Evolutionary conservation across 2,797 vertebrate species (phyloP), one percentile per base, ranked within the genome.

Genomic region (Hephaestus fuliginosus): DNA sequence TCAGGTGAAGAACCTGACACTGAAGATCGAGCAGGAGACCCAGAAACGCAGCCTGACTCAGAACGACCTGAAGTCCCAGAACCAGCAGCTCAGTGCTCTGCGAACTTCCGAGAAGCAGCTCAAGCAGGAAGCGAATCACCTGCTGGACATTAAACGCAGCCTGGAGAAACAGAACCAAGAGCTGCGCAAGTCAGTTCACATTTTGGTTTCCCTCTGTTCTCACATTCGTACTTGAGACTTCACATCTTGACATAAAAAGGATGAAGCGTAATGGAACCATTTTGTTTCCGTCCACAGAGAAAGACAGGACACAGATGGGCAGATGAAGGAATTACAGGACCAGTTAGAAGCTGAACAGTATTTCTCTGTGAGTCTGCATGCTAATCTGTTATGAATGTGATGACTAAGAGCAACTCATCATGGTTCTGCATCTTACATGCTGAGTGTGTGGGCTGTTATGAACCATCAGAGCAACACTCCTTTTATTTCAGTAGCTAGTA

Each of bases 241-340:
- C 7, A 30, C 18, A 12, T 48, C 55, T 15, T 1, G 9, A 56
- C 20, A 33, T 49, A 7, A 57, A 12, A 8, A 22, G 17, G n/a
- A 48, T 57, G 55, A 84, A 14, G 18, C 69, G 2, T 71, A 8
- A 74, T 61, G 0, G 1, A 20, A 3, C 0, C 1, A 39, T 28
- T 44, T 51, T 10, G 2, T 80, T 9, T 79, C 41, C 33, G 14
- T 71, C 30, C 18, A 7, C 89, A 99, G 98, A 93, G 98, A 99
- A 85, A 96, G 98, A 30, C 98, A 98, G 61, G 98, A 99, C 88
- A 96, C 98, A 51, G 98, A 99, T 25, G 98, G 98, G 11, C 98
- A 99, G 86, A 98, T 99, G 97, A 99, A 98, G 92, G 98, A 99
- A 82, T 94, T 99, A 53, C 98, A 99, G 89, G 98, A 99, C 89